Evolutionary conservation across 2,113 vertebrate species (phyloP), one percentile per base, ranked within the genome.

Genomic region (Entelurus aequoreus): DNA sequence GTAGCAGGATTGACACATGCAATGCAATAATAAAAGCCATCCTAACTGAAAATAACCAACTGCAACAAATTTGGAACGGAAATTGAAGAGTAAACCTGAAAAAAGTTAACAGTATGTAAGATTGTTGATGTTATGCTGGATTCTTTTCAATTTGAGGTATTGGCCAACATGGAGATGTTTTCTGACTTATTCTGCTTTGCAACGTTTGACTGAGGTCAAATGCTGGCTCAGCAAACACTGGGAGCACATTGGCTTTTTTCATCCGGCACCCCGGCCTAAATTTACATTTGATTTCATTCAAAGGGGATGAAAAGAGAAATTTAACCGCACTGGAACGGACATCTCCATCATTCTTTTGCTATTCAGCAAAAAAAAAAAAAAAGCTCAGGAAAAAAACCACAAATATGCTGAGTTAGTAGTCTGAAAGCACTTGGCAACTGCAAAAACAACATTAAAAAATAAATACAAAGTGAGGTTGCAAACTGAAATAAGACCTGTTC

Each of bases 281-380:
- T 86, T 82, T 81, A 77, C 79, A 84, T 85, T 74, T 68, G 70
- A 77, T 82, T 84, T 83, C 64, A 82, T 81, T 74, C 79, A 72
- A 53, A 53, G 50, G 69, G 48, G 19, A 44, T 57, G 38, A 44
- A 42, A 44, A 40, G 19, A 10, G 19, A 69, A 79, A 78, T 74
- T 65, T 77, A 64, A 69, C 69, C 59, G 65, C 60, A 64, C 66
- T 66, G 53, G 51, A 65, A 53, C 54, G 62, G 75, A 67, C 52
- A 62, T 62, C 65, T 56, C 59, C 42, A 51, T 53, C 51, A 6
- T 62, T 74, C 65, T 76, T 58, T 16, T 68, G 81, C 76, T 50
- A 82, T 79, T 86, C 86, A 86, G 86, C 84, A 81, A 84, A 86
- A 83, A 28, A 28, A 28, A 28, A 28, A 28, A 28, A 79, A 72